These are phyloP conservation scores for Chrysochloris asiatica DNA, from an alignment of 2,113 vertebrate species.

Conservation along the genomic window DNA sequence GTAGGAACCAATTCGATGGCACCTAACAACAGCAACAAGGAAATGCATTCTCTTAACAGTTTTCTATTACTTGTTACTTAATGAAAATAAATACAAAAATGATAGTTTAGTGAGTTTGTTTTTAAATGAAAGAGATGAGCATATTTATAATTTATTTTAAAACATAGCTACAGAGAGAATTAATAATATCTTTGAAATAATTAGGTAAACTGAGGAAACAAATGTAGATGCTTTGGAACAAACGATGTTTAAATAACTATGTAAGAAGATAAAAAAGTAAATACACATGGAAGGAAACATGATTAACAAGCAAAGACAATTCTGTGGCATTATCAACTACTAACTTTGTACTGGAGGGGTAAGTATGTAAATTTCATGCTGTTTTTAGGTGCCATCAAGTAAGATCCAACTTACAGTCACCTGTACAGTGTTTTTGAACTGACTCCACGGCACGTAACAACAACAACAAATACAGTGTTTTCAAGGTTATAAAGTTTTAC, in stretches of 20 bases:
- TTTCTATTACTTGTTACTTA: constrained; percentile 37
- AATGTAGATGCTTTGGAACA: neutral
- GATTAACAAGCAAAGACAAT: constrained; percentile 5
- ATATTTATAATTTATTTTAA: constrained; percentile 9
- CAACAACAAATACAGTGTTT: too few species aligned
- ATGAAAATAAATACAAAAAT: neutral
- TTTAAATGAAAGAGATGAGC: constrained; percentile 39
- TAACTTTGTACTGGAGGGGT: neutral
- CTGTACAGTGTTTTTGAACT: too few species aligned
- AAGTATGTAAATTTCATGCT: too few species aligned
- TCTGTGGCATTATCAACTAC: neutral
- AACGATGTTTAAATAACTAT: neutral
- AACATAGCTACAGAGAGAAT: neutral
- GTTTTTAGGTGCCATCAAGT: too few species aligned
- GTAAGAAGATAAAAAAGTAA: constrained; percentile 36
- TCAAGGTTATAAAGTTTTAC: too few species aligned
- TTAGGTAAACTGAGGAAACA: neutral
- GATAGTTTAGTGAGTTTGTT: neutral
- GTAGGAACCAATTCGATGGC: too few species aligned
- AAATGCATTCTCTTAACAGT: neutral
- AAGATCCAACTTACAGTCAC: too few species aligned
- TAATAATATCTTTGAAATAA: constrained; percentile 29
- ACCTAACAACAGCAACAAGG: too few species aligned
- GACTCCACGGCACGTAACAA: too few species aligned
- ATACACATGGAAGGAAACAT: neutral